A percentile compares a stretch with the other conserved stretches of the same genome.
Conservation (phyloP, 2,113 vertebrate species). For the Odontophorus gujanensis region DNA sequence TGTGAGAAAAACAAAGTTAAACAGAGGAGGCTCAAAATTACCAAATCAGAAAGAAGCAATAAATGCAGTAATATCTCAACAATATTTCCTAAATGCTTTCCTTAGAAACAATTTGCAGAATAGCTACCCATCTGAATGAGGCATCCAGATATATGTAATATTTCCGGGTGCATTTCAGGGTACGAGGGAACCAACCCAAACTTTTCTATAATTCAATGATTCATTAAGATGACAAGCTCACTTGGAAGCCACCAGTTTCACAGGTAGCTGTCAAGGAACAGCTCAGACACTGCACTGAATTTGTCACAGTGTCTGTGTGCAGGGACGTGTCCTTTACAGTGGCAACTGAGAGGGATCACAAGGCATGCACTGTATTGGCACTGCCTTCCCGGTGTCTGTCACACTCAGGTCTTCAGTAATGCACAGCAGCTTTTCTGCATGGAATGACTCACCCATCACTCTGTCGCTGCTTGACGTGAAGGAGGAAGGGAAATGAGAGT, state of each 20-base stretch:
- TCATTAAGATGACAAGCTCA: background rate
- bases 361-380: background rate
- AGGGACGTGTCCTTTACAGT: rapidly evolving
- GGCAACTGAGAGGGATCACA: rapidly evolving
- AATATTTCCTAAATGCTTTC: background rate
- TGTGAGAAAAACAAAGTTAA: background rate
- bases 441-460: rapidly evolving
- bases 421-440: background rate
- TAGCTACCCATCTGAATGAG: background rate
- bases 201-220: too few relatives aligned
- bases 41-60: background rate
- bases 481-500: background rate
- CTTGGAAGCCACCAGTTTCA: background rate
- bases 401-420: background rate
- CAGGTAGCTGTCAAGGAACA: background rate
- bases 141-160: background rate
- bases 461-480: background rate
- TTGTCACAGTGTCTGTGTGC: background rate
- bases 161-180: background rate
- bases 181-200: too few relatives aligned
- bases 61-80: background rate
- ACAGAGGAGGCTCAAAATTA: background rate
- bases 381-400: background rate
- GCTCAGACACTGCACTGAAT: background rate
- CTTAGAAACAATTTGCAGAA: background rate